Evolutionary conservation across 2,113 vertebrate species (phyloP).

Genomic region (Crocuta crocuta): DNA sequence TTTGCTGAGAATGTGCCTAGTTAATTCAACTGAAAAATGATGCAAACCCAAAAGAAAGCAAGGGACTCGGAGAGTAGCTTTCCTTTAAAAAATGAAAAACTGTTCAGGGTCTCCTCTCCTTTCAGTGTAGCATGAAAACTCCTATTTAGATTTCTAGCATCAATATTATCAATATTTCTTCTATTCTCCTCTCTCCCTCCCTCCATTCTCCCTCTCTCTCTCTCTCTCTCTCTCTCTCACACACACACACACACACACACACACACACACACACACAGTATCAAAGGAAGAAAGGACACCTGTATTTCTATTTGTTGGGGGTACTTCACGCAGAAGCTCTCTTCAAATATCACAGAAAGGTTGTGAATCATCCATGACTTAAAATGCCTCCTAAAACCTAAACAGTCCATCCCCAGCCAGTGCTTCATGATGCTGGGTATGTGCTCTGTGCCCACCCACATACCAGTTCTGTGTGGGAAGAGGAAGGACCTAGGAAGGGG

Average conservation of each 20-base stretch:
- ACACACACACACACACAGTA: background rate
- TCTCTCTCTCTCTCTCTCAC: too few species aligned
- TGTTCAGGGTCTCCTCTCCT: background rate
- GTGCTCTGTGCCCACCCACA: background rate
- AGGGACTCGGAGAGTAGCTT: background rate
- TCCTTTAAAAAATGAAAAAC: background rate
- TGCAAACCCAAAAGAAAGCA: background rate
- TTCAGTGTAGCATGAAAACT: background rate
- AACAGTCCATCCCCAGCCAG: background rate
- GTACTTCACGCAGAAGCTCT: background rate
- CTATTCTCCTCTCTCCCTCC: background rate
- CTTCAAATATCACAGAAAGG: background rate
- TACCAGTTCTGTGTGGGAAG: background rate
- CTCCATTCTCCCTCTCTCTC: background rate
- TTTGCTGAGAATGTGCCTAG: background rate
- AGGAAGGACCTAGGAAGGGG: background rate
- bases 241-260: background rate
- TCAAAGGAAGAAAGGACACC: background rate
- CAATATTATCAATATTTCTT: background rate
- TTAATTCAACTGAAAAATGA: constrained; percentile 10
- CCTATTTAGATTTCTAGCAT: too few species aligned
- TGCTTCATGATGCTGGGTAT: background rate
- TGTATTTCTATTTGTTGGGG: background rate
- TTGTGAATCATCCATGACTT: background rate
- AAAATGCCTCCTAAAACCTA: background rate